A percentile compares a stretch with the other conserved stretches of the same genome.
Conservation (phyloP, 2,113 vertebrate genomes). For the Epinephelus fuscoguttatus region DNA sequence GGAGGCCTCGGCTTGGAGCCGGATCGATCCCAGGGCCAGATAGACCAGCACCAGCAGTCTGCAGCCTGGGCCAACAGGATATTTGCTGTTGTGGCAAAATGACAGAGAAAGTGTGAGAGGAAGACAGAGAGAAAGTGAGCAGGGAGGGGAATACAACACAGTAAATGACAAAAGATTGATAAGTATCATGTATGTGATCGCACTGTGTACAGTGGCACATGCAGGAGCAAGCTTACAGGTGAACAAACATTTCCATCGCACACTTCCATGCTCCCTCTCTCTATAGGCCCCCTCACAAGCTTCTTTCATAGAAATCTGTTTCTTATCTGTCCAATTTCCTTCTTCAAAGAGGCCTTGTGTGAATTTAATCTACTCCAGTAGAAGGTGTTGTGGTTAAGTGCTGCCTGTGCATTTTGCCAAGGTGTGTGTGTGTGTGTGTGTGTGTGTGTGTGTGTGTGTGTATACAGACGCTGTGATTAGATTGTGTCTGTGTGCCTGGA, state of each 20-base stretch:
- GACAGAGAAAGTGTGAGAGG: conserved; percentile 81
- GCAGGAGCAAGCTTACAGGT: conserved; percentile 42
- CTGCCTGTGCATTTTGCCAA: conserved; percentile 72
- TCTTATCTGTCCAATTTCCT: conserved; percentile 92
- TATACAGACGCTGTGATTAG: conserved; percentile 37
- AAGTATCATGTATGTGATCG: conserved; percentile 52
- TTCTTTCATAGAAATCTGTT: conserved; percentile 84
- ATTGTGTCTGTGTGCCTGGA: conserved; percentile 37
- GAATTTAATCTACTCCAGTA: conserved; percentile 89
- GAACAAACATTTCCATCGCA: conserved; percentile 59
- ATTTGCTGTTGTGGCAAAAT: conserved; percentile 96
- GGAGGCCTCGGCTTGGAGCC: conserved; percentile 90
- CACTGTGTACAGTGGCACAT: conserved; percentile 34
- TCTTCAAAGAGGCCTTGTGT: conserved; percentile 87
- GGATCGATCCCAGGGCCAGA: conserved; percentile 91
- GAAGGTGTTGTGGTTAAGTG: conserved; percentile 75
- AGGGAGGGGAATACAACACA: conserved; percentile 34
- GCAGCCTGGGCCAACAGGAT: conserved; percentile 91
- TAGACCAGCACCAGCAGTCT: conserved; percentile 82
- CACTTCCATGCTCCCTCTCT: conserved; percentile 37
- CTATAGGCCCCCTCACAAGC: conserved; percentile 37
- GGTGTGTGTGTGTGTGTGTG: conserved; percentile 35
- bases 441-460: conserved; percentile 31
- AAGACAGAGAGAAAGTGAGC: conserved; percentile 43
- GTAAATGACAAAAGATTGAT: conserved; percentile 73